These are phyloP conservation scores for Hirtodrosophila trivittata DNA, from an alignment of 2,888 invertebrate species.

Conservation along the genomic window DNA sequence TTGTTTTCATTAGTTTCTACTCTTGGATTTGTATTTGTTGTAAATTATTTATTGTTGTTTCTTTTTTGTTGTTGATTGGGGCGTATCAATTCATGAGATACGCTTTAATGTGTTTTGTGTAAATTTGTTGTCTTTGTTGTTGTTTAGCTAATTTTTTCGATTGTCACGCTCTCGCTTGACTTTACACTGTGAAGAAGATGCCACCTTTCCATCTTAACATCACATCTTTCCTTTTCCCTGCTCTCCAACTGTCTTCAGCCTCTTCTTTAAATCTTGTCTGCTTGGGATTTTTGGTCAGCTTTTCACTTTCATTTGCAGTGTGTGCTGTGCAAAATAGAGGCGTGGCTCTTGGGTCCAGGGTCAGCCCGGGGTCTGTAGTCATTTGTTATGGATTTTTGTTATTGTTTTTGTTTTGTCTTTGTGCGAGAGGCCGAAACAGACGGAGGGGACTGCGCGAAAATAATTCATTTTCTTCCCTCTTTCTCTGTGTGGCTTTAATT, in stretches of 20 bases:
- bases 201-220: not conserved
- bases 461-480: constrained; percentile 20
- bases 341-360: constrained; percentile 4
- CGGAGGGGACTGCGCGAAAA: not conserved
- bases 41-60: constrained; percentile 24
- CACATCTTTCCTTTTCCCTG: not conserved
- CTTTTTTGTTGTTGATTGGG: constrained; percentile 10
- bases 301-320: constrained; percentile 38
- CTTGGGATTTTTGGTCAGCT: constrained; percentile 7
- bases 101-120: constrained; percentile 20
- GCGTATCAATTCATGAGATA: constrained; percentile 6
- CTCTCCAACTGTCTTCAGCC: not conserved
- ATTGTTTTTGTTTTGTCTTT: not conserved
- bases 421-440: not conserved
- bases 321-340: not conserved
- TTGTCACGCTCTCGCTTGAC: constrained; percentile 50
- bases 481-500: constrained; percentile 13
- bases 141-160: constrained; percentile 10
- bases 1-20: not conserved
- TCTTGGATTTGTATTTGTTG: constrained; percentile 5
- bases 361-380: constrained; percentile 6
- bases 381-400: constrained; percentile 21
- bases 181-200: not conserved
- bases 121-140: not conserved
- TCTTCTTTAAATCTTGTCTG: not conserved